Evolutionary conservation across 2,797 vertebrate genomes (phyloP), one percentile per base, ranked within the genome.

Genomic region (Macropodus opercularis): DNA sequence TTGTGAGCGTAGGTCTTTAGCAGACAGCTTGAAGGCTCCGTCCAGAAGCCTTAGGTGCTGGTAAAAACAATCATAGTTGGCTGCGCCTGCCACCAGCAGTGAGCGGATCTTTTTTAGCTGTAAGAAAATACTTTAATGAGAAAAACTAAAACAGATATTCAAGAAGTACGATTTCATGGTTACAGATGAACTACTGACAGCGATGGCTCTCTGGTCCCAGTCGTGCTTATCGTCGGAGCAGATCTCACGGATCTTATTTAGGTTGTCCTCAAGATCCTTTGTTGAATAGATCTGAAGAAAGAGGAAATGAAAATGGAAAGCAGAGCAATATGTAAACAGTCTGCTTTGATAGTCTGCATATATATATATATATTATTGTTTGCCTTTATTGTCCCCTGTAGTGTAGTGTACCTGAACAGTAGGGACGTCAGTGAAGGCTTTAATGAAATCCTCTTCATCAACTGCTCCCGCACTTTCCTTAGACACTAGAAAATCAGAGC

Each of bases 211-310:
- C 73, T 98, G 96, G 92, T 99, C 96, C 97, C 97, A 99, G 85
- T 99, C 96, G 1, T 98, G 97, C 81, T 99, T 99, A 90, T 99
- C 97, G 78, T 99, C 97, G 3, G 97, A 98, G 55, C 97, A 94
- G 80, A 98, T 92, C 90, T 98, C 96, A 65, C 97, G 94, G 88
- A 99, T 98, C 91, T 98, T 99, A 84, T 98, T 98, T 76, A 99
- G 91, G 26, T 96, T 99, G 90, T 98, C 96, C 90, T 99, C 97
- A 64, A 99, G 94, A 87, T 99, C 97, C 73, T 96, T 92, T 58
- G 95, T 59, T 39, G 97, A 98, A 89, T 97, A 98, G 68, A 99
- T 98, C 97, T 99, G 72, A 10, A 69, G 5, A 12, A 3, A 18
- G 1, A 22, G 21, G 17, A 41, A n/a, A 18, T 2, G 14, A 43